phyloP scores from a whole-genome alignment of 2,113 vertebrate species.

The Saguinus imperator region DNA sequence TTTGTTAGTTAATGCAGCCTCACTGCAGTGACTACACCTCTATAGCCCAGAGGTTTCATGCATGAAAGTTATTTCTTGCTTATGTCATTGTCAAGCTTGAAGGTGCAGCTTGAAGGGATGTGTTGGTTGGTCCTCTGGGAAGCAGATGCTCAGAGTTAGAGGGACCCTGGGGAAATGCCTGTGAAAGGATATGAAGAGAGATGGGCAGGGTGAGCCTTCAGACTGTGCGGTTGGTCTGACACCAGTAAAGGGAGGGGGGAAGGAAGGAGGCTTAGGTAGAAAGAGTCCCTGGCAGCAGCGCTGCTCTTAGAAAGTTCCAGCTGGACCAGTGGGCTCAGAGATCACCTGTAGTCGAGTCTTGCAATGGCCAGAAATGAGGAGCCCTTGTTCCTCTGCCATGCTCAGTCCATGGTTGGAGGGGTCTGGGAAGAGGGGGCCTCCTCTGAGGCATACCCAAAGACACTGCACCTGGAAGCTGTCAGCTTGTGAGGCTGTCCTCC shows the following conservation, averaged over 20 bases:
- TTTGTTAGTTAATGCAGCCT: not conserved
- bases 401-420: too few relatives aligned
- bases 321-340: not conserved
- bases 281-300: not conserved
- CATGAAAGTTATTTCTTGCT: not conserved
- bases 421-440: not conserved
- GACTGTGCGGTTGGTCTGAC: not conserved
- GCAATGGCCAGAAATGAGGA: not conserved
- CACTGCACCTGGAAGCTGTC: not conserved
- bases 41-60: fast-evolving
- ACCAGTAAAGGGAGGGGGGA: not conserved
- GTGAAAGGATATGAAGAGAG: not conserved
- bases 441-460: not conserved
- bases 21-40: not conserved
- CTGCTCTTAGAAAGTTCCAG: not conserved
- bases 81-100: not conserved
- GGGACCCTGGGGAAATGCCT: not conserved
- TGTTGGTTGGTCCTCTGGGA: not conserved
- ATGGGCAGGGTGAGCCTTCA: not conserved
- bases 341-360: fast-evolving
- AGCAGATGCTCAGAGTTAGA: not conserved
- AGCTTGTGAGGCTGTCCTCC: not conserved
- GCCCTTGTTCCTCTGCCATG: fast-evolving
- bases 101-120: not conserved
- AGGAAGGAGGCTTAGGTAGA: not conserved